Evolutionary conservation across 2,888 invertebrate genomes (phyloP).

Genomic region (Helobdella robusta): DNA sequence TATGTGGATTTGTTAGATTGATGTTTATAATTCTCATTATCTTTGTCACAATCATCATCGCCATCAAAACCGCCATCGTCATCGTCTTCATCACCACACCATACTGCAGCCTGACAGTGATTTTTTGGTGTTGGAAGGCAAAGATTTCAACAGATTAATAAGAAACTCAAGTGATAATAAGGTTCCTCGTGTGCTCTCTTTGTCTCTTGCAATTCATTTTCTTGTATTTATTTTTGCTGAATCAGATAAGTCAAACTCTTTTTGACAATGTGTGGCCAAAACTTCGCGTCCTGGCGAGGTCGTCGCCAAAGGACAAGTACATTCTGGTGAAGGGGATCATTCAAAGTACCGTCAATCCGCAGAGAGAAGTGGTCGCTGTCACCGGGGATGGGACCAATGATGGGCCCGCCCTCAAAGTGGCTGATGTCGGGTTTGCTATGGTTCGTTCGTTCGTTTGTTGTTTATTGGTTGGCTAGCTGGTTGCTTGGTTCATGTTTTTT

Average conservation of each 20-base stretch:
- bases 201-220: neutral
- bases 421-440: slow-evolving; percentile 29
- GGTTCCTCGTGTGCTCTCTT: neutral
- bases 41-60: no score
- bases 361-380: slow-evolving; percentile 26
- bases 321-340: slow-evolving; percentile 96
- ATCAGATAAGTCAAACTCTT: slow-evolving; percentile 76
- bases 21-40: no score
- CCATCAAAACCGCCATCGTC: no score
- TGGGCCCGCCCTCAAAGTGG: slow-evolving; percentile 26
- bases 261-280: slow-evolving; percentile 95
- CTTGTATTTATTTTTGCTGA: neutral
- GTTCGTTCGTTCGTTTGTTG: no score
- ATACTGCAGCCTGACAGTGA: slow-evolving; percentile 88
- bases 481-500: no score
- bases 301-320: slow-evolving; percentile 98
- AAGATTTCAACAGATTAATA: slow-evolving; percentile 88
- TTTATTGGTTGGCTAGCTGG: no score
- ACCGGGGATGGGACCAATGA: slow-evolving; percentile 28
- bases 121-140: slow-evolving; percentile 88
- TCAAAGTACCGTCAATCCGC: slow-evolving; percentile 74
- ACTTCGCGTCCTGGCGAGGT: slow-evolving; percentile 84
- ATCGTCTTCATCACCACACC: no score
- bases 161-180: slow-evolving; percentile 47
- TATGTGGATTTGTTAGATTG: no score